These are phyloP conservation scores for Anadara kagoshimensis DNA, from an alignment of 1,140 invertebrate genomes.

Conservation along the genomic window DNA sequence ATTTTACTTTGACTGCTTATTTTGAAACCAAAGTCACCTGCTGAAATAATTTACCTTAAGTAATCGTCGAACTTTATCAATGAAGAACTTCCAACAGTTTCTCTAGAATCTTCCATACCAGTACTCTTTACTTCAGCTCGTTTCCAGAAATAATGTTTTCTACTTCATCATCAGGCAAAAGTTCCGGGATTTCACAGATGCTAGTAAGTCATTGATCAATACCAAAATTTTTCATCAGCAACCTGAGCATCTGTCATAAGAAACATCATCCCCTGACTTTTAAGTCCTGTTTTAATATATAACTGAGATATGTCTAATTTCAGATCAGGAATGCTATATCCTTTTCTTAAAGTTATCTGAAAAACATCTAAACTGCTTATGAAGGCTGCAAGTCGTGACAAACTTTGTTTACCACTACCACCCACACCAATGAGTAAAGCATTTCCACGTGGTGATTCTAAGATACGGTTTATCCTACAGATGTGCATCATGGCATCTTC, in stretches of 20 bases:
- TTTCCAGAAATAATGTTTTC: conserved; percentile 94
- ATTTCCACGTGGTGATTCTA: conserved; percentile 95
- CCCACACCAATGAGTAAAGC: conserved; percentile 96
- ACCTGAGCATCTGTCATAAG: conserved; percentile 97
- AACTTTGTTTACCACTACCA: conserved; percentile 95
- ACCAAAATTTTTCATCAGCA: conserved; percentile 96
- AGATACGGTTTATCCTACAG: conserved; percentile 91
- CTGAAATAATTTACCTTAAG: conserved; percentile 85
- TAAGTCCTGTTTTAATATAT: conserved; percentile 93
- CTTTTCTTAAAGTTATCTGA: conserved; percentile 94
- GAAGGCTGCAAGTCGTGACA: conserved; percentile 93
- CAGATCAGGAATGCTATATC: conserved; percentile 93
- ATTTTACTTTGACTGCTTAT: too few relatives aligned
- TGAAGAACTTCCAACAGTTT: conserved; percentile 98
- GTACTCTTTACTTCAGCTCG: conserved; percentile 90
- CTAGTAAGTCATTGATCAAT: conserved; percentile 95
- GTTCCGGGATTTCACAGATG: conserved; percentile 95
- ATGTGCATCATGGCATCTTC: conserved; percentile 98
- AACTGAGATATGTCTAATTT: conserved; percentile 90
- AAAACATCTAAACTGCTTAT: conserved; percentile 95
- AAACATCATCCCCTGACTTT: conserved; percentile 96
- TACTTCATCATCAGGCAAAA: conserved; percentile 96
- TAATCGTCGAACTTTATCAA: conserved; percentile 92
- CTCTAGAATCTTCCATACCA: conserved; percentile 88
- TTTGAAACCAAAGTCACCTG: too few relatives aligned